A percentile compares a stretch with the other conserved stretches of the same genome.
Conservation (phyloP, 2,113 vertebrate genomes). For the Mus spicilegus region DNA sequence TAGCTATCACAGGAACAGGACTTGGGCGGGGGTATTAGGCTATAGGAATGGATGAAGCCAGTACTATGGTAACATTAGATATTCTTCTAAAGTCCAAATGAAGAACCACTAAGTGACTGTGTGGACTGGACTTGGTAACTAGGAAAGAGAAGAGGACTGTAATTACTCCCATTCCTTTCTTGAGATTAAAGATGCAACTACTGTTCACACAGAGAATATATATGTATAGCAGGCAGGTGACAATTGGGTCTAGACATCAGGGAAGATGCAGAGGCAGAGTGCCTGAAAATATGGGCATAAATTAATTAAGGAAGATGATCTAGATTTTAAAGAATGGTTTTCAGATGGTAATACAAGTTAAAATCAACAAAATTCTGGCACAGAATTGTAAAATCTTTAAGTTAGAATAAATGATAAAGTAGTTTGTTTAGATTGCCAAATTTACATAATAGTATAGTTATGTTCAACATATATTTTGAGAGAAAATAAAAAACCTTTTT, state of each 20-base stretch:
- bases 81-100: neutral
- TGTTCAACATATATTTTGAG: no score
- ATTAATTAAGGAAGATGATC: neutral
- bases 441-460: no score
- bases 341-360: no score
- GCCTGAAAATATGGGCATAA: neutral
- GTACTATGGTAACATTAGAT: neutral
- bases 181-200: neutral
- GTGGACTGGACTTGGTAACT: neutral
- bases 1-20: neutral
- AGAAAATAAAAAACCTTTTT: no score
- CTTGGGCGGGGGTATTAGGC: neutral
- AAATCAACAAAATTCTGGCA: no score
- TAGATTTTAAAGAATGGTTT: no score
- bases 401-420: no score
- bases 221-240: neutral
- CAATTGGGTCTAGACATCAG: neutral
- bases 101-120: conserved; percentile 10
- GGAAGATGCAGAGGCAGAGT: neutral
- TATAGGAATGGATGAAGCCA: neutral
- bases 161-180: neutral
- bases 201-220: neutral
- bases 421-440: no score
- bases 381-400: no score
- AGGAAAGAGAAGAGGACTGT: neutral